Evolutionary conservation across 1,140 invertebrate genomes (phyloP).

Genomic region (Procambarus virginalis): DNA sequence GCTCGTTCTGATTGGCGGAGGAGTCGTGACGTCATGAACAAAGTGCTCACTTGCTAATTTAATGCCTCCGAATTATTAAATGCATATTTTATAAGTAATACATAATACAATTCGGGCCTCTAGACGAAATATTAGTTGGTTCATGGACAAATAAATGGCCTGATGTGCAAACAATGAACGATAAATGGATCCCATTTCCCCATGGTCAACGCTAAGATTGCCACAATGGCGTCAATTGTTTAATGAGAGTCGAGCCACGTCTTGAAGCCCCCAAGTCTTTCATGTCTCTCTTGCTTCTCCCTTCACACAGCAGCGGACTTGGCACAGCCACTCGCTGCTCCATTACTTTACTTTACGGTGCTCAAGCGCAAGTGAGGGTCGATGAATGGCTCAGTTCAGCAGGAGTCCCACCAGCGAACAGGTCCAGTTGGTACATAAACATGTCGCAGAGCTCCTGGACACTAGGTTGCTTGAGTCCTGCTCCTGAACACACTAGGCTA

Average conservation of each 20-base stretch:
- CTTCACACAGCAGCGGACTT: neutral
- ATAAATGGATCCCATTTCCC: neutral
- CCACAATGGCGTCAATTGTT: conserved; percentile 11
- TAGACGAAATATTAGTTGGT: neutral
- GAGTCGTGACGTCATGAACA: neutral
- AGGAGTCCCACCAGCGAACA: too few species aligned
- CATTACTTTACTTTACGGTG: neutral
- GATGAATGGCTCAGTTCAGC: neutral
- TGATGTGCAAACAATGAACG: neutral
- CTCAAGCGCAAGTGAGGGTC: neutral
- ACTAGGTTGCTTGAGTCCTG: too few species aligned
- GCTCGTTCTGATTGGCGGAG: conserved; percentile 1
- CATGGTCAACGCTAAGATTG: neutral
- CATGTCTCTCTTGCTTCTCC: neutral
- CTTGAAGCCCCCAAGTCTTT: conserved; percentile 1
- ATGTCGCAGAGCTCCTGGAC: too few species aligned
- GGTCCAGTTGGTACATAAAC: too few species aligned
- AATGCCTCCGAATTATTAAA: neutral
- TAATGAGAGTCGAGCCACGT: neutral
- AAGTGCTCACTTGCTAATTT: neutral
- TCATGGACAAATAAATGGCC: neutral
- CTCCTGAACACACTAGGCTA: too few species aligned
- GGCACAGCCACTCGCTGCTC: neutral
- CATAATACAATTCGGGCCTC: neutral
- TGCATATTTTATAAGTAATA: neutral